Base-by-base conservation (phyloP, 2,113 vertebrate genomes). In the Ibidorhyncha struthersii region DNA sequence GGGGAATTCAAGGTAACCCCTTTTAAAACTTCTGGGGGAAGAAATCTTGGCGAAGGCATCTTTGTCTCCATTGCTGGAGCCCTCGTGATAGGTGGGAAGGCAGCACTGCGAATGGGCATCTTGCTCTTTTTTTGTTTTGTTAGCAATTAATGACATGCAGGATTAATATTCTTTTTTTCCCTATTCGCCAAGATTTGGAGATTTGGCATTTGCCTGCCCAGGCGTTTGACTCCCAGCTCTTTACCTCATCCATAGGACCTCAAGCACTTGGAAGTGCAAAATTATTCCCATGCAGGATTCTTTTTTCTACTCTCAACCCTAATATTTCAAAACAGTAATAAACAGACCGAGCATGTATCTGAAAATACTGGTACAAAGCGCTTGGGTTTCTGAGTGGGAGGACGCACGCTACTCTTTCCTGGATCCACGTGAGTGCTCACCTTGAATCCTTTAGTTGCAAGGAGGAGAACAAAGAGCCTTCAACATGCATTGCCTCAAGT, bases 1-100 rank as follows among this genome's bases (percentile, higher is more conserved):
- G 36, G 71, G 70, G 43, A 52, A 84, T 66, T 84, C 30, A 13
- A 94, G 89, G 92, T 96, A 96, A 96, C 45, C 61, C 65, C 63
- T 86, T 86, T 71, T 41, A 23, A 71, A 93, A 43, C 77, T 79
- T 65, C 2, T 27, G 4, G 45, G 71, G 77, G 27, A 59, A 59
- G 47, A 76, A 82, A 56, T 21, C 26, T 6, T 8, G 17, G 66
- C 79, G 52, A 81, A 81, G 15, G 52, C 11, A 8, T 12, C 55
- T 70, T 38, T 3, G 2, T 66, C 32, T 78, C 18, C 7, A 0
- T 26, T 11, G 21, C 58, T 86, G 63, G 49, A 71, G 55, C 4
- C 49, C 9, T 71, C 0, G 0, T 53, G 47, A 32, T 32, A 45
- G 45, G 29, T 82, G 62, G 50, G 59, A 83, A 50, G 27, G 17